Percentiles rank a stretch among this genome's conserved stretches.
phyloP scores from a whole-genome alignment of 2,113 vertebrate genomes.

The Brachyhypopomus gauderio region DNA sequence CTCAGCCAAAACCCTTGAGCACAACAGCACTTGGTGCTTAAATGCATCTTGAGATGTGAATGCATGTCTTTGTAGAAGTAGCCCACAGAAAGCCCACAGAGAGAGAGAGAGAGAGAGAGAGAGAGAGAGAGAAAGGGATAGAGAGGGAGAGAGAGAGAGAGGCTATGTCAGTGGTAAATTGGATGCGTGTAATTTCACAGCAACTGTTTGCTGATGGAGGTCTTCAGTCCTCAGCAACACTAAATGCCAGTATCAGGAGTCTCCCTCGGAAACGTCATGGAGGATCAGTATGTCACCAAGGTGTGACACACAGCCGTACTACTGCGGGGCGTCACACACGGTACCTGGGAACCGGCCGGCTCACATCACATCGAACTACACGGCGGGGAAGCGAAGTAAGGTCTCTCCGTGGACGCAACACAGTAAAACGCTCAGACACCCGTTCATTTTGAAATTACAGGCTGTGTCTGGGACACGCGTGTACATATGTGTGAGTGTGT shows the following conservation, averaged over 20 bases:
- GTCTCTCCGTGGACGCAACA: conserved; percentile 25
- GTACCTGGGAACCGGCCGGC: too few species aligned
- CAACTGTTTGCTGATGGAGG: conserved; percentile 39
- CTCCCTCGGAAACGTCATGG: not conserved
- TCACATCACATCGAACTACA: too few species aligned
- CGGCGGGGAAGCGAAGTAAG: conserved; percentile 20
- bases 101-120: conserved; percentile 27
- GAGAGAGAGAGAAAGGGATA: conserved; percentile 10
- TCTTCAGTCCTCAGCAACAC: not conserved
- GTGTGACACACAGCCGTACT: too few species aligned
- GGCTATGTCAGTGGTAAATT: conserved; percentile 22
- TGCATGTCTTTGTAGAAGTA: conserved; percentile 58
- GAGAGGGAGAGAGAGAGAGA: conserved; percentile 1
- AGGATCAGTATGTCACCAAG: too few species aligned
- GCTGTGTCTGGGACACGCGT: conserved; percentile 39
- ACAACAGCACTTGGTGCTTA: conserved; percentile 74
- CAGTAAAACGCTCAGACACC: conserved; percentile 25
- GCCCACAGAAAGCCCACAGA: conserved; percentile 44
- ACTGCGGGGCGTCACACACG: too few species aligned
- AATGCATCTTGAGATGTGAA: conserved; percentile 76
- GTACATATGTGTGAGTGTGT: conserved; percentile 41
- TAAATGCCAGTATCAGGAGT: not conserved
- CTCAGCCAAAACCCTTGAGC: conserved; percentile 65
- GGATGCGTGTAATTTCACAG: conserved; percentile 39
- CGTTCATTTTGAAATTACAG: conserved; percentile 48